phyloP scores from a whole-genome alignment of 2,888 invertebrate species.

The Drosophila neonasuta region DNA sequence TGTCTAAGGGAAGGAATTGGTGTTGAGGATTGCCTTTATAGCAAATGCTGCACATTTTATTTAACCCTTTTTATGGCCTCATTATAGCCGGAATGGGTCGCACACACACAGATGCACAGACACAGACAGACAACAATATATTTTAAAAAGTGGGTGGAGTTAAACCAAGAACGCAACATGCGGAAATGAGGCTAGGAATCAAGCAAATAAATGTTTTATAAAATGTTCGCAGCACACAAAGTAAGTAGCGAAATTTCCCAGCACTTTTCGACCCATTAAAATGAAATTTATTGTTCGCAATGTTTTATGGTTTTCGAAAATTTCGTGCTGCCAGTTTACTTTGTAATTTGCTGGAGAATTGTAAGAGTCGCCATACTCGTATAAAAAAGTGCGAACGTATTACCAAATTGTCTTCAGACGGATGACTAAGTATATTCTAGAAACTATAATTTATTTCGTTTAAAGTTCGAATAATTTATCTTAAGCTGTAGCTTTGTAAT shows the following conservation, averaged over 20 bases:
- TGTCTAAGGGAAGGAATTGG: neutral
- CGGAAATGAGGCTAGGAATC: constrained; percentile 78
- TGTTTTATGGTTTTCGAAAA: constrained; percentile 67
- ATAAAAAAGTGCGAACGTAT: constrained; percentile 42
- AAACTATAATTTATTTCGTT: neutral
- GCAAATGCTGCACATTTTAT: constrained; percentile 77
- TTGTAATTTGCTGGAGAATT: constrained; percentile 53
- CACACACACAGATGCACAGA: constrained; percentile 2
- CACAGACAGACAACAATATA: constrained; percentile 53
- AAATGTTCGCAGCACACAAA: constrained; percentile 67
- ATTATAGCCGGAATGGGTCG: constrained; percentile 58
- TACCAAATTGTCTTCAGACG: constrained; percentile 18
- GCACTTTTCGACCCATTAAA: constrained; percentile 72
- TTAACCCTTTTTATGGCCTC: constrained; percentile 78
- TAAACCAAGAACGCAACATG: constrained; percentile 29
- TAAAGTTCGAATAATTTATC: neutral
- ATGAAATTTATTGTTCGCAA: constrained; percentile 74
- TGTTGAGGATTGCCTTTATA: constrained; percentile 44
- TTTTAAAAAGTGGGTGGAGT: constrained; percentile 39
- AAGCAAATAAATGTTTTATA: constrained; percentile 79
- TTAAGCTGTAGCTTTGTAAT: neutral
- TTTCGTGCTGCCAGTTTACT: constrained; percentile 30
- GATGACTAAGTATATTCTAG: constrained; percentile 8
- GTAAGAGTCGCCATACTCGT: constrained; percentile 32
- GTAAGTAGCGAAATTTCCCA: constrained; percentile 56